Conservation (phyloP, 2,888 invertebrate species). For the Plutella xylostella region DNA sequence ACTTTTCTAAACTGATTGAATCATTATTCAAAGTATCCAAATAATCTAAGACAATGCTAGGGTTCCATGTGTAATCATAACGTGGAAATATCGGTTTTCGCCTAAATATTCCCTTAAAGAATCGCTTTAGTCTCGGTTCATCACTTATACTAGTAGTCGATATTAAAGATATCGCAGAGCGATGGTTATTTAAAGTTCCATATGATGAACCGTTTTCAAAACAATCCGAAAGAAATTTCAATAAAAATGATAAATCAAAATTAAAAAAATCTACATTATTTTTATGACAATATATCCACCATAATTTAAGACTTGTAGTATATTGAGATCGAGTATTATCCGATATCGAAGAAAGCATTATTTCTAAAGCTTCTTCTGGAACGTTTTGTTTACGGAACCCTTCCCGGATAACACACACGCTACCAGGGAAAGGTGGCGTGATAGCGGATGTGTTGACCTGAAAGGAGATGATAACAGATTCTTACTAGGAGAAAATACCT, state of each 20-base stretch:
- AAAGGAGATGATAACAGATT: slow-evolving; percentile 13
- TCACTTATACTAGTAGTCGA: background rate
- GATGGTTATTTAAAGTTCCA: background rate
- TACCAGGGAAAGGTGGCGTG: slow-evolving; percentile 3
- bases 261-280: slow-evolving; percentile 4
- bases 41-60: background rate
- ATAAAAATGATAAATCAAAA: background rate
- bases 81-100: background rate
- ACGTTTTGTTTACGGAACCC: too few species aligned
- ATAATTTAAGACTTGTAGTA: slow-evolving; percentile 11
- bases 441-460: slow-evolving; percentile 15
- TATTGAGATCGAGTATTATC: slow-evolving; percentile 14
- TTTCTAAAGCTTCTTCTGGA: slow-evolving; percentile 7
- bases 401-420: slow-evolving; percentile 14
- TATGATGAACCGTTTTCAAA: background rate
- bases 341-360: slow-evolving; percentile 15
- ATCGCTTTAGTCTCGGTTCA: background rate
- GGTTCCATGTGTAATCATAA: background rate
- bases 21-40: background rate
- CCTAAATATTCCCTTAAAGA: background rate
- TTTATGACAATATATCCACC: slow-evolving; percentile 13
- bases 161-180: slow-evolving; percentile 1
- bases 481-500: slow-evolving; percentile 12
- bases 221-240: background rate
- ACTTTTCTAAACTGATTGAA: background rate